A percentile compares a stretch with the other conserved stretches of the same genome.
phyloP scores from a whole-genome alignment of 1,140 invertebrate genomes.

The Gonatopus flavifemur region DNA sequence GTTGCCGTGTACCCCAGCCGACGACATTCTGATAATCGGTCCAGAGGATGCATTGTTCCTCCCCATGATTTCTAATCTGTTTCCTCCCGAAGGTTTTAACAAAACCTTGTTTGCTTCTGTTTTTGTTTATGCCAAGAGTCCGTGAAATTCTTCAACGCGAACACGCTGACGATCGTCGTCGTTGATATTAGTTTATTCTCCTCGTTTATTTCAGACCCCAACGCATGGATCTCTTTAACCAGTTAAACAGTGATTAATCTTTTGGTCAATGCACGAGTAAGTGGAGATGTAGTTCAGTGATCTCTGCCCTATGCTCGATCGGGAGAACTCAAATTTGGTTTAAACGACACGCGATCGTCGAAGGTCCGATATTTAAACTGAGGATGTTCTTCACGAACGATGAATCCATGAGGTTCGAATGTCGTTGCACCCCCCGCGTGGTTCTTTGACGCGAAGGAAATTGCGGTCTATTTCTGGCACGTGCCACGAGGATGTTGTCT shows the following conservation, averaged over 20 bases:
- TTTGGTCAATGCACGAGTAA: background rate
- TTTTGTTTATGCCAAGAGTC: background rate
- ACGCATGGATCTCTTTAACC: conserved; percentile 11
- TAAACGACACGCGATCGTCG: background rate
- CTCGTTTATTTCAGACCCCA: conserved; percentile 4
- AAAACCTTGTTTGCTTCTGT: no score
- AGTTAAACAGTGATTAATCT: conserved; percentile 20
- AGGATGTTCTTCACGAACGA: conserved; percentile 10
- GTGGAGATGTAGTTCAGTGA: background rate
- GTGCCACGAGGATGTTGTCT: conserved; percentile 16
- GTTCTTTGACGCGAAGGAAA: conserved; percentile 29
- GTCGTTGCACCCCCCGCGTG: conserved; percentile 45
- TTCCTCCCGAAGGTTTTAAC: background rate
- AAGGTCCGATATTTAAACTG: conserved; percentile 2
- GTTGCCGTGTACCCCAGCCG: conserved; percentile 26
- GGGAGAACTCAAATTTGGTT: background rate
- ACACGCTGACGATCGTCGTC: background rate
- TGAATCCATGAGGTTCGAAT: conserved; percentile 16
- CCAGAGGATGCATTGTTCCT: conserved; percentile 24
- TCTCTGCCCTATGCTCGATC: background rate
- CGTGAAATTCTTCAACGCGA: background rate
- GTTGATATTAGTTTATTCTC: conserved; percentile 14
- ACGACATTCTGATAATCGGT: conserved; percentile 43
- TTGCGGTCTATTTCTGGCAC: conserved; percentile 44
- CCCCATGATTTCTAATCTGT: conserved; percentile 7